Percentiles rank a stretch among this genome's conserved stretches.
Evolutionary conservation across 2,113 vertebrate genomes (phyloP).

Genomic region (Halcyon senegalensis): DNA sequence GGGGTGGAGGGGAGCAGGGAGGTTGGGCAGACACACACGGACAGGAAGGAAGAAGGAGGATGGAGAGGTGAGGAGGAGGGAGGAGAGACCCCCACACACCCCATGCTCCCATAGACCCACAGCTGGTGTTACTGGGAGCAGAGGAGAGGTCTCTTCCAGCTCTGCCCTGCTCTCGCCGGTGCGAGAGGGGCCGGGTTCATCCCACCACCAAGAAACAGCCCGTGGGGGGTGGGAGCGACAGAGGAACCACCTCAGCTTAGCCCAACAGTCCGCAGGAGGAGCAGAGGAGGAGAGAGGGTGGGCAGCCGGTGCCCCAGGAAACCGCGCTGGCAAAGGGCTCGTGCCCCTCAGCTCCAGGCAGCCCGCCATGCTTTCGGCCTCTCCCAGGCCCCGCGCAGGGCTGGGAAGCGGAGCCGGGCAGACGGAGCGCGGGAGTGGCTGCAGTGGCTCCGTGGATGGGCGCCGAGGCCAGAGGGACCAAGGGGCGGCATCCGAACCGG

Average conservation of each 20-base stretch:
- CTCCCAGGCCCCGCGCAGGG: background rate
- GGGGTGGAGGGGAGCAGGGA: background rate
- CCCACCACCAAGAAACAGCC: background rate
- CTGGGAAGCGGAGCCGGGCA: background rate
- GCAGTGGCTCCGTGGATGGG: background rate
- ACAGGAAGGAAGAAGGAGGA: slow-evolving; percentile 51
- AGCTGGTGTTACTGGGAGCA: background rate
- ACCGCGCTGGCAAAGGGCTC: background rate
- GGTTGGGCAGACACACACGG: slow-evolving; percentile 15
- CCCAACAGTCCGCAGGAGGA: background rate
- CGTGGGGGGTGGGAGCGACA: background rate
- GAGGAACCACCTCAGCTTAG: background rate
- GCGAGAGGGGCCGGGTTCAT: background rate
- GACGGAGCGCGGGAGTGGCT: background rate
- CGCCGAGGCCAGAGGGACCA: accelerated
- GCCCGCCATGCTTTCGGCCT: background rate
- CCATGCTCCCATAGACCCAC: background rate
- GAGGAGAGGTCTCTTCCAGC: background rate
- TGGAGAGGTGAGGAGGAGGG: background rate
- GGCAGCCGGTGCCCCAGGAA: background rate
- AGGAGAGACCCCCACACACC: background rate
- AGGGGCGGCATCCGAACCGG: background rate
- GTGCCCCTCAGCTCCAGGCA: background rate
- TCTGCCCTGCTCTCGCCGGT: background rate
- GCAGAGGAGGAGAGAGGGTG: background rate